Percentiles rank a stretch among this genome's conserved stretches.
These are phyloP conservation scores for Hedya salicella DNA, from an alignment of 2,888 invertebrate species.

Conservation along the genomic window DNA sequence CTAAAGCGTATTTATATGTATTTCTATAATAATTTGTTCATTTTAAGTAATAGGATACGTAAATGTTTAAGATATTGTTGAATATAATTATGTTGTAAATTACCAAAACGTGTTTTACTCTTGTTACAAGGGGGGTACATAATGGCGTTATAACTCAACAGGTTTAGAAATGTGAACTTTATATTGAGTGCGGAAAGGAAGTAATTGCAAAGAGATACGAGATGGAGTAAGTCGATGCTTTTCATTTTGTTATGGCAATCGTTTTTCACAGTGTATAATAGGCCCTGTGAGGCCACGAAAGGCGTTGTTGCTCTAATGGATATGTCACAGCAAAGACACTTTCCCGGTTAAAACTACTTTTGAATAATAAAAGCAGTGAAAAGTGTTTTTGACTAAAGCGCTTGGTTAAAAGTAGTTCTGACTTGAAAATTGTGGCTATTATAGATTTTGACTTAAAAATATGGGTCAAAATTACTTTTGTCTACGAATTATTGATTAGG, in stretches of 20 bases:
- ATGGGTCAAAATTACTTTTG: too few species aligned
- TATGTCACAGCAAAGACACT: background rate
- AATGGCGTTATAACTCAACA: background rate
- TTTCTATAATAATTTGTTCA: too few species aligned
- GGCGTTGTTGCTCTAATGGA: conserved; percentile 2
- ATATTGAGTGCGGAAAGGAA: background rate
- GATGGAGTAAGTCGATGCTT: background rate
- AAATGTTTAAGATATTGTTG: conserved; percentile 6
- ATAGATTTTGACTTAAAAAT: too few species aligned
- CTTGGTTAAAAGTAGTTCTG: too few species aligned
- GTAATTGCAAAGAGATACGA: background rate
- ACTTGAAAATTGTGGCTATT: too few species aligned
- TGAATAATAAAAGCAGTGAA: too few species aligned
- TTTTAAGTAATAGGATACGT: background rate
- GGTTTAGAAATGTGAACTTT: background rate
- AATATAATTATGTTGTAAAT: conserved; percentile 27
- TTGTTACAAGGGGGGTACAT: conserved; percentile 11
- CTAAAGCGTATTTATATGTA: too few species aligned
- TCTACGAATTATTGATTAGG: too few species aligned
- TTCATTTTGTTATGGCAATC: conserved; percentile 31
- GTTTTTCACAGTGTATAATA: conserved; percentile 28
- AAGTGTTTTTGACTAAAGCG: too few species aligned
- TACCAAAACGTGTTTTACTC: conserved; percentile 18
- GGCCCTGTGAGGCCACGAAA: conserved; percentile 3
- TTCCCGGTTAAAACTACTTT: too few species aligned